Evolutionary conservation across 1,140 invertebrate species (phyloP).

Genomic region (Brachionus sp.): DNA sequence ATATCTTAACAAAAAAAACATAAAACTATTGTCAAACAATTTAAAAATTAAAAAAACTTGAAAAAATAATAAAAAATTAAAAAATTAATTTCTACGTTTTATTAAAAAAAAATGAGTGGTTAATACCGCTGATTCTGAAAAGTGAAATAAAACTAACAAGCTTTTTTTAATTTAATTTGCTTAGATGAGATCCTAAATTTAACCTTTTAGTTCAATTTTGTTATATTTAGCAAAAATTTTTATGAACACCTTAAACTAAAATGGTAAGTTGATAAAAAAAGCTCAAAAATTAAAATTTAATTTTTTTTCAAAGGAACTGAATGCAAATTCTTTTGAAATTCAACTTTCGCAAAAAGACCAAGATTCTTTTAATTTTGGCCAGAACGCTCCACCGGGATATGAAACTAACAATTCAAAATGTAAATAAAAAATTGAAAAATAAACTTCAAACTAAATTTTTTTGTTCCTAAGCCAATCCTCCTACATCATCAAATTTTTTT

Average conservation of each 20-base stretch:
- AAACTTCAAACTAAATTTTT: neutral
- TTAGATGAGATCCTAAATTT: neutral
- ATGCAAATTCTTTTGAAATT: neutral
- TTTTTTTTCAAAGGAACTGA: neutral
- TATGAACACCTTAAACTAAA: neutral
- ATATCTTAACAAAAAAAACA: neutral
- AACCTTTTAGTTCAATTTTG: too few species aligned
- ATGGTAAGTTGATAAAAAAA: neutral
- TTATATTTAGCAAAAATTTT: neutral
- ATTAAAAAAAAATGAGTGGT: neutral
- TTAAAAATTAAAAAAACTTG: neutral
- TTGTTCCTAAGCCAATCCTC: neutral
- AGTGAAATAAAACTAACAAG: neutral
- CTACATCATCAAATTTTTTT: constrained; percentile 14
- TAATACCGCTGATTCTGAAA: neutral
- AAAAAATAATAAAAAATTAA: neutral
- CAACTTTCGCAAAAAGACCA: neutral
- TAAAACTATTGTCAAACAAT: neutral
- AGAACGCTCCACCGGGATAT: neutral
- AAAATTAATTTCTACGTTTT: neutral
- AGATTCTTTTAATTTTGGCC: constrained; percentile 9
- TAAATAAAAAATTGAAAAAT: neutral
- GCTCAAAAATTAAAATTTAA: neutral
- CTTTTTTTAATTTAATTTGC: neutral
- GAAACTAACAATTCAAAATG: neutral